A percentile compares a stretch with the other conserved stretches of the same genome.
Evolutionary conservation across 2,888 invertebrate species (phyloP).

Genomic region (Heliconius cydno): DNA sequence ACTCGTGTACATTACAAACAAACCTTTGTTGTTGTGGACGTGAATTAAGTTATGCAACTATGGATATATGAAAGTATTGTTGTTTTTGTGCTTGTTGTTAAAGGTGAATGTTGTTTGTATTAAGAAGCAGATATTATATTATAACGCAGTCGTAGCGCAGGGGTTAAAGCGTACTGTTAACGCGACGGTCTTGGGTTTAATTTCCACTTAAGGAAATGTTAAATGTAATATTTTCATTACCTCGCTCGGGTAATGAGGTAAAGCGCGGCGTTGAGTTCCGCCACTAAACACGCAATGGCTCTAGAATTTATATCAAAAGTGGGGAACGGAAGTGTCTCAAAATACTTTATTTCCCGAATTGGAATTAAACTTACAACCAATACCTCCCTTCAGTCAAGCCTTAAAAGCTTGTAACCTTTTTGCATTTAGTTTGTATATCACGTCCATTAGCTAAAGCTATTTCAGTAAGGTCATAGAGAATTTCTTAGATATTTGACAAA

Average conservation of each 20-base stretch:
- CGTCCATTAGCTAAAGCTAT: conserved; percentile 33
- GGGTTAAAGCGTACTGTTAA: background rate
- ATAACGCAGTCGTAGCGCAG: too few species aligned
- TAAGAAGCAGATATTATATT: background rate
- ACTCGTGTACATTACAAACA: background rate
- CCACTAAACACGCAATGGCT: too few species aligned
- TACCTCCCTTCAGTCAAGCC: too few species aligned
- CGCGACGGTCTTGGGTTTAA: too few species aligned
- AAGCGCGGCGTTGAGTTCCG: too few species aligned
- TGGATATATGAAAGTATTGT: background rate
- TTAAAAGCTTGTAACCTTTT: conserved; percentile 25
- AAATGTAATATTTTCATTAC: too few species aligned
- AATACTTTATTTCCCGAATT: too few species aligned
- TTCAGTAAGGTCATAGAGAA: conserved; percentile 45
- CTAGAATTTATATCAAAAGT: too few species aligned
- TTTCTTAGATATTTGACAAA: conserved; percentile 57
- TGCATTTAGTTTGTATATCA: conserved; percentile 31
- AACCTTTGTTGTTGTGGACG: conserved; percentile 11
- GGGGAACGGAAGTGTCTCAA: too few species aligned
- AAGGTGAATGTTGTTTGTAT: background rate
- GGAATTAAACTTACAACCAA: too few species aligned
- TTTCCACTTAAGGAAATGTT: too few species aligned
- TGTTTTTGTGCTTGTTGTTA: background rate
- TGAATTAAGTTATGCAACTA: conserved; percentile 17
- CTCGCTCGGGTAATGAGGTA: too few species aligned